These are phyloP conservation scores for Morpho achilles DNA, from an alignment of 2,888 invertebrate genomes.

Conservation along the genomic window DNA sequence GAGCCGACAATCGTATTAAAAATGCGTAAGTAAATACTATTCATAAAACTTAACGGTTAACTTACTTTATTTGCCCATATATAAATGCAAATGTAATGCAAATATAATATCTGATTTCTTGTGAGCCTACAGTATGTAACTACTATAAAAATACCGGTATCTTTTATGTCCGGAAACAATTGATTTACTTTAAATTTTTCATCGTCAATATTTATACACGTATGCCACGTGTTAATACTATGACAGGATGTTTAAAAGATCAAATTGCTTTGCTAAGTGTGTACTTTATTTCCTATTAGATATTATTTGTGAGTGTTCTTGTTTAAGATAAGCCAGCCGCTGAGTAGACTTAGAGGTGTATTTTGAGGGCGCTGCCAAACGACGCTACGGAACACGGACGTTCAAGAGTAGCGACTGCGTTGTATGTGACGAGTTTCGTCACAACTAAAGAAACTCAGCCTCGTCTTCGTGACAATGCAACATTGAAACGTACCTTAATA, in stretches of 20 bases:
- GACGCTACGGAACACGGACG: too few species aligned
- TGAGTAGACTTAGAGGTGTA: slow-evolving; percentile 14
- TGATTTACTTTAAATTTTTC: slow-evolving; percentile 52
- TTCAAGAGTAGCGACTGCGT: too few species aligned
- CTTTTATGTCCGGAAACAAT: slow-evolving; percentile 49
- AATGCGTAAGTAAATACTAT: too few species aligned
- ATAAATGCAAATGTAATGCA: not conserved
- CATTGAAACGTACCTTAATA: slow-evolving; percentile 22
- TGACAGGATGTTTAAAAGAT: slow-evolving; percentile 71
- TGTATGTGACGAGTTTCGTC: too few species aligned
- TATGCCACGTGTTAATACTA: slow-evolving; percentile 62
- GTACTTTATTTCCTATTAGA: slow-evolving; percentile 66
- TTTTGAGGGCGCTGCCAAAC: not conserved
- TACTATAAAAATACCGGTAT: slow-evolving; percentile 22
- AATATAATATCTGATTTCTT: not conserved
- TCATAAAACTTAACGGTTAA: too few species aligned
- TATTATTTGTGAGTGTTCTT: slow-evolving; percentile 62
- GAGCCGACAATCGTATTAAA: too few species aligned
- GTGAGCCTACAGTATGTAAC: slow-evolving; percentile 14
- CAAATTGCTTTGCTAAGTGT: slow-evolving; percentile 61
- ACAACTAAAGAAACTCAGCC: too few species aligned
- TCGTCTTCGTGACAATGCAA: not conserved
- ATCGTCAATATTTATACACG: slow-evolving; percentile 63
- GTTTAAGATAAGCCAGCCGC: slow-evolving; percentile 54
- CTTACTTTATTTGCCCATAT: too few species aligned